These are phyloP conservation scores for Atta cephalotes DNA, from an alignment of 1,140 invertebrate species.

Conservation along the genomic window DNA sequence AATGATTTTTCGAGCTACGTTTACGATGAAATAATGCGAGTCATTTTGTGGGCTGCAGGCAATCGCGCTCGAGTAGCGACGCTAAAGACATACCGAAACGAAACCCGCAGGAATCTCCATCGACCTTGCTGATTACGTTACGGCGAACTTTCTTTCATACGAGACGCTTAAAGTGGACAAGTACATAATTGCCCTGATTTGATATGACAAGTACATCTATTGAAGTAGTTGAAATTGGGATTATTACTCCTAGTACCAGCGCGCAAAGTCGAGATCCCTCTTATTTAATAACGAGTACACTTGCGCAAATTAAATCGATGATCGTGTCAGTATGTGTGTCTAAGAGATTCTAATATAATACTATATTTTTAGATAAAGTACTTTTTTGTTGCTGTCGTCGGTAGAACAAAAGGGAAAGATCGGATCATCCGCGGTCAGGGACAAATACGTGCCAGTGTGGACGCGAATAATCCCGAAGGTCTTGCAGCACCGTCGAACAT, in stretches of 20 bases:
- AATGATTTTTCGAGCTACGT: slow-evolving; percentile 58
- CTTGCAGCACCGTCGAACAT: slow-evolving; percentile 20
- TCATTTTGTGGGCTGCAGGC: slow-evolving; percentile 50
- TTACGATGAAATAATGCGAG: slow-evolving; percentile 69
- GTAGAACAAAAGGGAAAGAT: slow-evolving; percentile 50
- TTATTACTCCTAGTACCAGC: not conserved
- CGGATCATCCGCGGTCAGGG: slow-evolving; percentile 37
- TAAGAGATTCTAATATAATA: not conserved
- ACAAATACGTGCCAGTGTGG: slow-evolving; percentile 35
- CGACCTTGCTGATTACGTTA: slow-evolving; percentile 6
- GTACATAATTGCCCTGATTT: slow-evolving; percentile 40
- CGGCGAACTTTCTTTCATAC: slow-evolving; percentile 3
- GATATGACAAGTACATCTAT: not conserved
- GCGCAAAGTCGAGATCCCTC: not conserved
- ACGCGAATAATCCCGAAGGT: slow-evolving; percentile 50
- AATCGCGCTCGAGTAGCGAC: slow-evolving; percentile 37
- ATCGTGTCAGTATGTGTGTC: not conserved
- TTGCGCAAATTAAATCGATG: slow-evolving; percentile 10
- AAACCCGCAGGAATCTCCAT: not conserved
- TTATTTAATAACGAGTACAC: not conserved
- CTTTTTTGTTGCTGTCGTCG: slow-evolving; percentile 38
- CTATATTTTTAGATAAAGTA: not conserved
- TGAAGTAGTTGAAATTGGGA: slow-evolving; percentile 6
- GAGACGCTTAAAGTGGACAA: not conserved
- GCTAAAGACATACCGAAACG: slow-evolving; percentile 35